phyloP scores from a whole-genome alignment of 2,113 vertebrate species.

The Nibea albiflora region DNA sequence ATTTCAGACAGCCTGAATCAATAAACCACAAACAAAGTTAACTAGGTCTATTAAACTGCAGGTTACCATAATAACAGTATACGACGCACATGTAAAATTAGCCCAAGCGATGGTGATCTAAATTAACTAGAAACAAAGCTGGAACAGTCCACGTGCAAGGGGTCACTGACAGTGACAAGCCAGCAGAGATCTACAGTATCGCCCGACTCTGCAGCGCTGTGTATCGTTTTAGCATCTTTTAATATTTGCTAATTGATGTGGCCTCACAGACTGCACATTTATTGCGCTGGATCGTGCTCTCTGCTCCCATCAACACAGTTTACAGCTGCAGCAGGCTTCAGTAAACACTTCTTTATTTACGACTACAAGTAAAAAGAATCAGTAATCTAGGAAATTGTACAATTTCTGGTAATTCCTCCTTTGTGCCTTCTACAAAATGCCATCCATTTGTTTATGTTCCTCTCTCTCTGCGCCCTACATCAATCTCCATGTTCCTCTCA shows the following conservation, averaged over 20 bases:
- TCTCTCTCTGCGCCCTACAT: conserved; percentile 14
- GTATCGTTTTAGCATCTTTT: neutral
- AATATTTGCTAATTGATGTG: neutral
- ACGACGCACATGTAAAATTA: too few relatives aligned
- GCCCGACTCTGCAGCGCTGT: neutral
- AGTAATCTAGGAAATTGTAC: neutral
- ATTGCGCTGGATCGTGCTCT: neutral
- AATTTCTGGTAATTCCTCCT: neutral
- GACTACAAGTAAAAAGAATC: neutral
- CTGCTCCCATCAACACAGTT: neutral
- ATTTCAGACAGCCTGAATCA: neutral
- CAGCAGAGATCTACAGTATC: too few relatives aligned
- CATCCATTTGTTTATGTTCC: conserved; percentile 10
- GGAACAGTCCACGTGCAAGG: neutral
- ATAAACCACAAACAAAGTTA: neutral
- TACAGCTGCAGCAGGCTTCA: neutral
- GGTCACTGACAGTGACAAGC: neutral
- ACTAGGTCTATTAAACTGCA: too few relatives aligned
- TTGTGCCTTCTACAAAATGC: neutral
- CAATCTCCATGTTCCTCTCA: conserved; percentile 23
- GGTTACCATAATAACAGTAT: too few relatives aligned
- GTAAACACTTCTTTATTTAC: too few relatives aligned
- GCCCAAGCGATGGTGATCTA: too few relatives aligned
- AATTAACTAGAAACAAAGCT: too few relatives aligned
- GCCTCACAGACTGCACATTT: neutral